phyloP scores from a whole-genome alignment of 2,113 vertebrate genomes.

The Nothoprocta perdicaria region DNA sequence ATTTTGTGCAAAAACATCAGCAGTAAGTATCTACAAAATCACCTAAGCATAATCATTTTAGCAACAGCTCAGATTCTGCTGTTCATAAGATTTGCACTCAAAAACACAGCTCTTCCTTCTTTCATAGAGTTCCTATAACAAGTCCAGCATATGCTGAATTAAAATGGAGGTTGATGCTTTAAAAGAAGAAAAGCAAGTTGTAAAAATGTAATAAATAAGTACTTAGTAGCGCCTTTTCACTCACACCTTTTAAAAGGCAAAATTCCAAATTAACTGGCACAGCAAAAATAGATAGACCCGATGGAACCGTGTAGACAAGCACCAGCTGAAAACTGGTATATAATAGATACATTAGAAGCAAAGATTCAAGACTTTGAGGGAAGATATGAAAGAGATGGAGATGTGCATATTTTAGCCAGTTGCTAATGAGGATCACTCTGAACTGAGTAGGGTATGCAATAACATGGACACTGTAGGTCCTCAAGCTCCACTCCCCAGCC shows the following conservation, averaged over 20 bases:
- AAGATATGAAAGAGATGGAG: not conserved
- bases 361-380: not conserved
- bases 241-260: not conserved
- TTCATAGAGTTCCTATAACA: not conserved
- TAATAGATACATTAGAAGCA: not conserved
- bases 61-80: not conserved
- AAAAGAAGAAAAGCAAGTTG: not conserved
- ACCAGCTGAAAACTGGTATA: not conserved
- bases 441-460: not conserved
- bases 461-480: rapidly evolving
- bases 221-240: not conserved
- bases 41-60: slow-evolving; percentile 10
- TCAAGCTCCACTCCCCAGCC: rapidly evolving
- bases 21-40: not conserved
- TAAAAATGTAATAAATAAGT: not conserved
- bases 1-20: slow-evolving; percentile 17
- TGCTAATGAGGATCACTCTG: not conserved
- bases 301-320: not conserved
- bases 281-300: not conserved
- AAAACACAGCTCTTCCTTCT: not conserved
- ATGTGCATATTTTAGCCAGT: not conserved
- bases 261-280: not conserved
- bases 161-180: not conserved
- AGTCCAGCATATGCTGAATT: not conserved
- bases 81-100: not conserved